These are phyloP conservation scores for Azemiops feae DNA, from an alignment of 2,113 vertebrate genomes.

Conservation along the genomic window DNA sequence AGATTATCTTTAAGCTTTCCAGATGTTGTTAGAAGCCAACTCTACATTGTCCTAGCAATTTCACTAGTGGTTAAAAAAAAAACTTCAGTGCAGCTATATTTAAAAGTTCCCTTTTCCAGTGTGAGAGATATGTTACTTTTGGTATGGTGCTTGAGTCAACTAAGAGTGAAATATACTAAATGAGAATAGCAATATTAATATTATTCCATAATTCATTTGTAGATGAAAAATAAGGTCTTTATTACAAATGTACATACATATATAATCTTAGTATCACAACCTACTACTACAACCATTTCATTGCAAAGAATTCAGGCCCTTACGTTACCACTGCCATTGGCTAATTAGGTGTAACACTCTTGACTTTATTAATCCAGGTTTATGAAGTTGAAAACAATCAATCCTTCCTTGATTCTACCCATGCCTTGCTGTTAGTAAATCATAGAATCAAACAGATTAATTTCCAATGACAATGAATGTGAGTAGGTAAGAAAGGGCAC, in stretches of 20 bases:
- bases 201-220: not conserved
- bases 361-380: not conserved
- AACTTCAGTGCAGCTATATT: not conserved
- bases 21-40: not conserved
- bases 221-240: not conserved
- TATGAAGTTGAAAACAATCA: not conserved
- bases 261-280: not conserved
- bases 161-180: not conserved
- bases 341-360: not conserved
- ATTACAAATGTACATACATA: not conserved
- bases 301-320: not conserved
- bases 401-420: not conserved
- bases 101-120: not conserved
- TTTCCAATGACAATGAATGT: not conserved
- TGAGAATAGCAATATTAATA: not conserved
- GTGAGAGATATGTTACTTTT: not conserved
- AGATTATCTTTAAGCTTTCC: not conserved
- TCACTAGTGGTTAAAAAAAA: not conserved
- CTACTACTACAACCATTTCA: not conserved
- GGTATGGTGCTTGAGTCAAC: not conserved
- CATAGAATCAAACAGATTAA: not conserved
- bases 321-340: not conserved
- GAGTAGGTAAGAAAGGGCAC: not conserved
- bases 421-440: not conserved
- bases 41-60: not conserved